A percentile compares a stretch with the other conserved stretches of the same genome.
Conservation (phyloP, 2,797 vertebrate species). For the Molossus molossus region DNA sequence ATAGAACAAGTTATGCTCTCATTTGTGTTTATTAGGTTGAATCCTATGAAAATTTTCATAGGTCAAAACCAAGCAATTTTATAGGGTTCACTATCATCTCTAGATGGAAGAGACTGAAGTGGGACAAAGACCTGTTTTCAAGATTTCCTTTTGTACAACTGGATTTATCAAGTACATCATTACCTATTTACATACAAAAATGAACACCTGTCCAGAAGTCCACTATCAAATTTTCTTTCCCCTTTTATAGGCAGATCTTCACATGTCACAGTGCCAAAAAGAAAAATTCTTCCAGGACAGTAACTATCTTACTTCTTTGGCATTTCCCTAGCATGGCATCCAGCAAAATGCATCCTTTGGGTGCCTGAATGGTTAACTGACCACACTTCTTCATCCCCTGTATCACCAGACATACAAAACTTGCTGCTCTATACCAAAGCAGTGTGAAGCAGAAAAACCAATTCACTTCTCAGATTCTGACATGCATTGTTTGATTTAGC, state of each 20-base stretch:
- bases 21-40: background rate
- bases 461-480: background rate
- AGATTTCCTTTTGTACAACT: slow-evolving; percentile 26
- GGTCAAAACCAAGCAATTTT: background rate
- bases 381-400: background rate
- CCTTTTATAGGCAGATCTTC: background rate
- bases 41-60: background rate
- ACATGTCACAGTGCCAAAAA: background rate
- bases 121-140: background rate
- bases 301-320: background rate
- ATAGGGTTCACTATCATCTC: background rate
- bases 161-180: background rate
- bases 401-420: background rate
- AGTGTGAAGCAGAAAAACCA: background rate
- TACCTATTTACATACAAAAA: background rate
- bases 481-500: background rate
- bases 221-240: background rate
- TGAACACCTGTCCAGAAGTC: background rate
- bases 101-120: background rate
- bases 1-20: background rate
- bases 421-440: background rate
- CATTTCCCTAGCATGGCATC: background rate
- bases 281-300: background rate
- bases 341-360: background rate
- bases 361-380: background rate